Percentiles rank a stretch among this genome's conserved stretches.
Conservation (phyloP, 2,113 vertebrate species). For the Emydocephalus ijimae region DNA sequence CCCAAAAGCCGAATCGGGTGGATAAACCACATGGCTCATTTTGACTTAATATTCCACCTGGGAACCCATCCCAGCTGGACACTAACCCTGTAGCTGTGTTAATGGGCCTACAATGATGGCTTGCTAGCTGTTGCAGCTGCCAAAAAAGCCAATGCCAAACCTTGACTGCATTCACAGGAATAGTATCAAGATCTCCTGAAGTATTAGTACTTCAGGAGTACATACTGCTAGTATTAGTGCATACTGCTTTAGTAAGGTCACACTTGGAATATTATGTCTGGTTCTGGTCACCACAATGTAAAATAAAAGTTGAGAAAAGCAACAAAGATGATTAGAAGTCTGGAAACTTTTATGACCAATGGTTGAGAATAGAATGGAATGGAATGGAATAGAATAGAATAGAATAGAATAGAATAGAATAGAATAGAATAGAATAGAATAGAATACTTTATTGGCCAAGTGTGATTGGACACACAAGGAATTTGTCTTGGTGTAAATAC, state of each 20-base stretch:
- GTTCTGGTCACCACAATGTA: neutral
- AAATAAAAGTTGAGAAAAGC: neutral
- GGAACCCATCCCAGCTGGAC: neutral
- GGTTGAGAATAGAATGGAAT: neutral
- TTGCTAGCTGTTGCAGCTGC: neutral
- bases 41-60: neutral
- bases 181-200: neutral
- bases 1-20: neutral
- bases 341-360: neutral
- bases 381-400: too few relatives aligned
- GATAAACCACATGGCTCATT: neutral
- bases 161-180: neutral
- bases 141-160: neutral
- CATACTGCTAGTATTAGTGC: too few relatives aligned
- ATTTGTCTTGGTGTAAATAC: too few relatives aligned
- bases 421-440: too few relatives aligned
- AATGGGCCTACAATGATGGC: neutral
- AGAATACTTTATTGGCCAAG: too few relatives aligned
- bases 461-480: too few relatives aligned
- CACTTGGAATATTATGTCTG: neutral
- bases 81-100: neutral
- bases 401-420: too few relatives aligned
- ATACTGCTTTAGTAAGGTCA: neutral
- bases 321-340: neutral
- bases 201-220: neutral